Evolutionary conservation across 2,797 vertebrate genomes (phyloP), one percentile per base, ranked within the genome.

Genomic region (Karalla daura): DNA sequence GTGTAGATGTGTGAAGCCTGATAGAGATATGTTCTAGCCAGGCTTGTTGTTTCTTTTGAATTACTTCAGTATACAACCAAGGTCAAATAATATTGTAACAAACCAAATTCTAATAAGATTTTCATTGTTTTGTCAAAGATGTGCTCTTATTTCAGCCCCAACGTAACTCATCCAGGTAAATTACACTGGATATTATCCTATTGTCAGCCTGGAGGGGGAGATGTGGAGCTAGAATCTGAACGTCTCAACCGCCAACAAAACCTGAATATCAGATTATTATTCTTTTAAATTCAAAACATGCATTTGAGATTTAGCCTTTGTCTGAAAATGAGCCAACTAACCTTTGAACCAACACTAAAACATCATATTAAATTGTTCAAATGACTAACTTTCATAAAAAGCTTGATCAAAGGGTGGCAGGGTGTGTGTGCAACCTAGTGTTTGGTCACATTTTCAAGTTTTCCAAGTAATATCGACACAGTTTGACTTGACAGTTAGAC

Each of bases 181-280:
- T 35, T 32, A 21, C 23, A 36, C 10, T n/a, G 8, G 14, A 56
- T 76, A 65, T 40, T 39, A 41, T 81, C 27, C 45, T 49, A 0
- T 0, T 61, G 70, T 85, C 87, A 89, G 86, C 86, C 91, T 87
- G 77, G 28, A 78, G 89, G 84, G 78, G 80, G 86, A 70, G 86
- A 62, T 90, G 84, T 88, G 79, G 91, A 76, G 80, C 86, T 84
- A 80, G 55, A 55, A 81, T 74, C 81, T 65, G 68, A 65, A 20
- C 40, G 7, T 52, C 15, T 32, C 39, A 24, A 80, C 35, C 67
- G 84, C 82, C 89, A 14, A 53, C 13, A 32, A 44, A 62, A 39
- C 30, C 37, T 43, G 10, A 2, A 43, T 37, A n/a, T 4, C 7
- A 5, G 52, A 28, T 60, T 58, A 59, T 66, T 21, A 4, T 70